Conservation (phyloP, 2,113 vertebrate species). For the Gallinago jamesoni region DNA sequence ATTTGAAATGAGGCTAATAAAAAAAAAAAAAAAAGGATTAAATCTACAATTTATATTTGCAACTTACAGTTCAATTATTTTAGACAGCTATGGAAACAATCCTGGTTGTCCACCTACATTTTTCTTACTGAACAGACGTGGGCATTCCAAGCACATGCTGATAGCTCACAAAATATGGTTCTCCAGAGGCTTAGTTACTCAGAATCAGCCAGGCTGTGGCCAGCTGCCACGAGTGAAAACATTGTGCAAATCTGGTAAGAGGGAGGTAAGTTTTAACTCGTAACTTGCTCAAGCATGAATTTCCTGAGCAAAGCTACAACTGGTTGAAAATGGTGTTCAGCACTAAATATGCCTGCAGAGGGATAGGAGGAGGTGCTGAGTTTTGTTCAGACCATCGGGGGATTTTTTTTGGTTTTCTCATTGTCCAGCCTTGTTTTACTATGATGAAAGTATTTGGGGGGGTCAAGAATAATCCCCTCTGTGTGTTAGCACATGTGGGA, state of each 20-base stretch:
- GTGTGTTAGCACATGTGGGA: not conserved
- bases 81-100: conserved; percentile 19
- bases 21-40: not conserved
- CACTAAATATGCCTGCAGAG: not conserved
- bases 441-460: not conserved
- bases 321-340: not conserved
- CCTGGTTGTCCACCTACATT: conserved; percentile 23
- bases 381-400: not conserved
- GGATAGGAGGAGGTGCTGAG: not conserved
- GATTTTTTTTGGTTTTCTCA: not conserved
- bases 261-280: conserved; percentile 2
- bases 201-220: not conserved
- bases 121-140: not conserved
- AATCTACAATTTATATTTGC: conserved; percentile 39
- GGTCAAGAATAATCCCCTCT: not conserved
- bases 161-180: not conserved
- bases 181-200: conserved; percentile 7
- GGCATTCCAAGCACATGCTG: not conserved
- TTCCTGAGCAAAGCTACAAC: not conserved
- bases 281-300: conserved; percentile 25
- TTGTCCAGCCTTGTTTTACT: not conserved
- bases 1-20: conserved; percentile 23
- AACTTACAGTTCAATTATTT: conserved; percentile 40
- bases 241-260: not conserved
- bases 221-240: conserved; percentile 10